Conservation (phyloP, 92 coral and sea anemone species). For the Pocillopora grandis region DNA sequence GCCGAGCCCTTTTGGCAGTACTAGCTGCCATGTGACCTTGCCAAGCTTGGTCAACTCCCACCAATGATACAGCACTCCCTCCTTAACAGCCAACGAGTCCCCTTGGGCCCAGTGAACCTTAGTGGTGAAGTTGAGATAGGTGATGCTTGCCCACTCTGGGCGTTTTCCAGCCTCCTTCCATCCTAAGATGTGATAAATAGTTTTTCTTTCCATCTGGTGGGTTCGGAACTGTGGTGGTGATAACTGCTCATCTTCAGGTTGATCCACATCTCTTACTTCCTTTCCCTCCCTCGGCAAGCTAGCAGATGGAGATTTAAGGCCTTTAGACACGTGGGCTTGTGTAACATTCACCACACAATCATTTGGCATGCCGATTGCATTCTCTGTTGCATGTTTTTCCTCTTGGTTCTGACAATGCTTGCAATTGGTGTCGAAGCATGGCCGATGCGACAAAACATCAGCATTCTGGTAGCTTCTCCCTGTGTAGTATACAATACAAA, state of each 20-base stretch:
- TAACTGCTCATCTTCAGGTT: not conserved
- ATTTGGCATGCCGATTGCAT: constrained; percentile 3
- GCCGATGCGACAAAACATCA: constrained; percentile 8
- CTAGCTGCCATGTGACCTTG: constrained; percentile 3
- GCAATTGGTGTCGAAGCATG: constrained; percentile 23
- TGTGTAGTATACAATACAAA: constrained; percentile 17
- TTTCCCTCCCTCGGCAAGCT: not conserved
- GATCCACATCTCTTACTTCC: not conserved
- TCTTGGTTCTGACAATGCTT: constrained; percentile 33
- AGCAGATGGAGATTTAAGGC: not conserved
- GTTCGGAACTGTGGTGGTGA: constrained; percentile 17
- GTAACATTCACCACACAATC: constrained; percentile 2
- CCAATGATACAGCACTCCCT: constrained; percentile 6
- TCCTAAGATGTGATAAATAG: constrained; percentile 16
- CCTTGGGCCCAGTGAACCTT: constrained; percentile 40
- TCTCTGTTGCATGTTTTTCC: constrained; percentile 5
- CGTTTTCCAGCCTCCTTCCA: constrained; percentile 21
- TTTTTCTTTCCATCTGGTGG: constrained; percentile 11
- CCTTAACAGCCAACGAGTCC: constrained; percentile 6
- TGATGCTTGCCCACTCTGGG: constrained; percentile 24
- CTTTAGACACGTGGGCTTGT: not conserved
- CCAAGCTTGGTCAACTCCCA: constrained; percentile 7
- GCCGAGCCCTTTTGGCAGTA: constrained; percentile 9
- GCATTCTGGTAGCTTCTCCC: constrained; percentile 28
- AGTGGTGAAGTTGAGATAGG: constrained; percentile 9